Percentiles rank a stretch among this genome's conserved stretches.
These are phyloP conservation scores for Periphyllus acericola DNA, from an alignment of 2,888 invertebrate genomes.

Conservation along the genomic window DNA sequence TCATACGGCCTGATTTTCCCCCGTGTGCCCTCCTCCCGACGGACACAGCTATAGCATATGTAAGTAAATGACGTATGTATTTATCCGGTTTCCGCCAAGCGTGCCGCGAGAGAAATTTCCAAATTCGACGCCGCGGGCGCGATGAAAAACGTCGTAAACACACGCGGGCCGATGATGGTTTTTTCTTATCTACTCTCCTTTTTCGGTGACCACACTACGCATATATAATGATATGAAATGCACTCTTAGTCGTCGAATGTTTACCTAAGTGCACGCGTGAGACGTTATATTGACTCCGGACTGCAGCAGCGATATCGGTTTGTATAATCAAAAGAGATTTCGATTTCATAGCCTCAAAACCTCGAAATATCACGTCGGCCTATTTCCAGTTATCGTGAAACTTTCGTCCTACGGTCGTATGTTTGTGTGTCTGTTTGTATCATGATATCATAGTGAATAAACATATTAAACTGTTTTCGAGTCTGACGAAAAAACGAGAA, in stretches of 20 bases:
- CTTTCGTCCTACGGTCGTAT: background rate
- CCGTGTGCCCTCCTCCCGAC: background rate
- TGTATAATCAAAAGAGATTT: slow-evolving; percentile 25
- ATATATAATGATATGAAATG: background rate
- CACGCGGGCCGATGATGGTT: background rate
- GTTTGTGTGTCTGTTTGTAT: background rate
- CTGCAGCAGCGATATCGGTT: background rate
- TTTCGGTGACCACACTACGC: background rate
- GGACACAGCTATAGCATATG: too few species aligned
- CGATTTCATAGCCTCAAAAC: slow-evolving; percentile 1
- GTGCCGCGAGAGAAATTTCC: slow-evolving; percentile 44
- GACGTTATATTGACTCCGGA: too few species aligned
- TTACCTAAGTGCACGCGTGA: background rate
- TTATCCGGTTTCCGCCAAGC: slow-evolving; percentile 16
- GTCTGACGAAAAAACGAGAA: background rate
- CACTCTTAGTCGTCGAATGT: background rate
- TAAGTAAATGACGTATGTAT: background rate
- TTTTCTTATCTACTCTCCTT: slow-evolving; percentile 1
- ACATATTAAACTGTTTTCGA: background rate
- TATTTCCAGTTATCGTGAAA: background rate
- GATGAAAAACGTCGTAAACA: slow-evolving; percentile 11
- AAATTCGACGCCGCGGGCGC: slow-evolving; percentile 33
- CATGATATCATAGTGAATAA: background rate
- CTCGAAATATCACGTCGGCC: background rate
- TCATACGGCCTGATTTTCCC: slow-evolving; percentile 27